These are phyloP conservation scores for Chesias legatella DNA, from an alignment of 2,888 invertebrate genomes.

Conservation along the genomic window DNA sequence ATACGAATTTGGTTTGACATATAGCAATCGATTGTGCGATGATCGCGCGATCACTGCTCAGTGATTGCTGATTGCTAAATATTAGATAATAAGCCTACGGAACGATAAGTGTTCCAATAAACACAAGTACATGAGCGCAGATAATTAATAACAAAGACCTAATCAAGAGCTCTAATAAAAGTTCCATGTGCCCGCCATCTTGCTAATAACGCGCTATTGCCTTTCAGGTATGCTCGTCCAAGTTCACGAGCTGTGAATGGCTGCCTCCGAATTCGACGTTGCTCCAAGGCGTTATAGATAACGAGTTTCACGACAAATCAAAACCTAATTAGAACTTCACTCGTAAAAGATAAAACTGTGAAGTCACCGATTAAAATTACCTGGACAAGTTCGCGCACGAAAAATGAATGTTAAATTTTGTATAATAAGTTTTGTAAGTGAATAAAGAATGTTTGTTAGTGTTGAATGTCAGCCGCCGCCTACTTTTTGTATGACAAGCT, in stretches of 20 bases:
- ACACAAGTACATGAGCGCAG: background rate
- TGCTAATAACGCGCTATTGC: constrained; percentile 19
- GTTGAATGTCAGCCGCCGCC: too few relatives aligned
- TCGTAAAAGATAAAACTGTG: constrained; percentile 29
- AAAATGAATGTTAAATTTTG: background rate
- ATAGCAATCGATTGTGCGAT: too few relatives aligned
- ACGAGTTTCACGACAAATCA: constrained; percentile 34
- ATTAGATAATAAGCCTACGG: too few relatives aligned
- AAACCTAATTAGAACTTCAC: constrained; percentile 33
- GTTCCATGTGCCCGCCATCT: constrained; percentile 15
- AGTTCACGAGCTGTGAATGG: constrained; percentile 69
- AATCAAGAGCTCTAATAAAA: constrained; percentile 9
- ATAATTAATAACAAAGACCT: background rate
- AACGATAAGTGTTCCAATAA: background rate
- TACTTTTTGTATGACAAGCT: too few relatives aligned
- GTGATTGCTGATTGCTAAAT: too few relatives aligned
- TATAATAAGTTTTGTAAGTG: constrained; percentile 8
- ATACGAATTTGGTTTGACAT: too few relatives aligned
- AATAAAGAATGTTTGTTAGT: constrained; percentile 2
- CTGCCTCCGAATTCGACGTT: constrained; percentile 82
- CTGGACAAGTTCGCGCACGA: constrained; percentile 22
- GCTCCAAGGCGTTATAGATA: constrained; percentile 48
- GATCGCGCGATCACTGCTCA: too few relatives aligned
- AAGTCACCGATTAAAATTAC: constrained; percentile 26
- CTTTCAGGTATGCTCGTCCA: constrained; percentile 53